Evolutionary conservation across 1,140 invertebrate genomes (phyloP), one percentile per base, ranked within the genome.

Genomic region (Anoplophora glabripennis): DNA sequence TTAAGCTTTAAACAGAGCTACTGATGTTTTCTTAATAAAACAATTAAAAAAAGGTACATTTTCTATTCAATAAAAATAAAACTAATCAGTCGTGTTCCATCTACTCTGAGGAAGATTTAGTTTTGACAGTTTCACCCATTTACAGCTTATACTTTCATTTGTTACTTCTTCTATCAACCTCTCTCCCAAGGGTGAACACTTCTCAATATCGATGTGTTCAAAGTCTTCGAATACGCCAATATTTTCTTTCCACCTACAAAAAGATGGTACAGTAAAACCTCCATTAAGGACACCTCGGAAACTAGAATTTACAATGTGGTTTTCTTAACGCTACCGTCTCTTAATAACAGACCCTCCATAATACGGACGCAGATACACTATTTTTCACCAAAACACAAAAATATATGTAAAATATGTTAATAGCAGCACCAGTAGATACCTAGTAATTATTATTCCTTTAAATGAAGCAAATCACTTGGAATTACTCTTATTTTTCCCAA

Each of bases 81-180:
- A n/a, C n/a, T 49, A 11, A 34, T 34, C 34, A 49, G 14, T 38
- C 17, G 12, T 38, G 7, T 33, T 52, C 41, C 38, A 63, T 17
- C 44, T 51, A 56, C 41, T 37, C 57, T 71, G 57, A 52, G 65
- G 53, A 54, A 58, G 46, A 52, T 56, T 61, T 17, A 75, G 49
- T 54, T 57, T 57, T 40, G 71, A 76, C 64, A 82, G 67, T 71
- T 80, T 79, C 4, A 85, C 66, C 77, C 83, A 82, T 61, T 83
- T 80, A 67, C 83, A 86, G 68, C 81, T 85, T 42, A 90, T 81
- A 38, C 77, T 67, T 37, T 77, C 77, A 9, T 75, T 65, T 8
- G 60, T 46, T 1, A 91, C 83, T 36, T 81, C 76, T 36, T 79
- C 53, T 7, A 76, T 76, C 62, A 86, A 79, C 62, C 82, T 80